These are phyloP conservation scores for Lasiurus cinereus DNA, from an alignment of 2,113 vertebrate species.

Conservation along the genomic window DNA sequence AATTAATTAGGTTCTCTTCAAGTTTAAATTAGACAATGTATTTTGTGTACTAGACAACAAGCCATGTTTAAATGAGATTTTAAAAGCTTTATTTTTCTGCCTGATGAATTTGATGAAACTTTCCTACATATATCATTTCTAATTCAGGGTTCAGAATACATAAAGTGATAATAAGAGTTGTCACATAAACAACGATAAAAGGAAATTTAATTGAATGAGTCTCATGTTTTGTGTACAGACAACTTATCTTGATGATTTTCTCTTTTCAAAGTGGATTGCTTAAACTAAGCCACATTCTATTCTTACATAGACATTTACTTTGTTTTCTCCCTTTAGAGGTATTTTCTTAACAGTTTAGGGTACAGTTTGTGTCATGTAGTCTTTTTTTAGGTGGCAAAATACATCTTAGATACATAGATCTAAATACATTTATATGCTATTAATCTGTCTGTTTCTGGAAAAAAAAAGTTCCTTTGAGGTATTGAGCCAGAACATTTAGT, in stretches of 20 bases:
- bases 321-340: background rate
- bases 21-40: conserved; percentile 70
- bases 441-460: conserved; percentile 21
- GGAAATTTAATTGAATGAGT: conserved; percentile 44
- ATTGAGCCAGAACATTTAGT: background rate
- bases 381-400: conserved; percentile 15
- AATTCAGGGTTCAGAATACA: conserved; percentile 57
- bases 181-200: conserved; percentile 66
- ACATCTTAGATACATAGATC: background rate
- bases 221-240: background rate
- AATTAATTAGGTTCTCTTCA: conserved; percentile 77
- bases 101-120: conserved; percentile 49
- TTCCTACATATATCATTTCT: conserved; percentile 35
- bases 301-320: background rate
- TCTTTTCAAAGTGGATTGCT: conserved; percentile 53
- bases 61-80: conserved; percentile 60
- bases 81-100: conserved; percentile 57
- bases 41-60: conserved; percentile 68
- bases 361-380: background rate
- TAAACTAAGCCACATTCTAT: background rate
- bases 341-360: conserved; percentile 18
- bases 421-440: background rate
- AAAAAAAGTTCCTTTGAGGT: background rate
- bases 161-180: conserved; percentile 53
- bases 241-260: conserved; percentile 50